A percentile compares a stretch with the other conserved stretches of the same genome.
phyloP scores from a whole-genome alignment of 2,888 invertebrate species.

The Oxytorus armatus region DNA sequence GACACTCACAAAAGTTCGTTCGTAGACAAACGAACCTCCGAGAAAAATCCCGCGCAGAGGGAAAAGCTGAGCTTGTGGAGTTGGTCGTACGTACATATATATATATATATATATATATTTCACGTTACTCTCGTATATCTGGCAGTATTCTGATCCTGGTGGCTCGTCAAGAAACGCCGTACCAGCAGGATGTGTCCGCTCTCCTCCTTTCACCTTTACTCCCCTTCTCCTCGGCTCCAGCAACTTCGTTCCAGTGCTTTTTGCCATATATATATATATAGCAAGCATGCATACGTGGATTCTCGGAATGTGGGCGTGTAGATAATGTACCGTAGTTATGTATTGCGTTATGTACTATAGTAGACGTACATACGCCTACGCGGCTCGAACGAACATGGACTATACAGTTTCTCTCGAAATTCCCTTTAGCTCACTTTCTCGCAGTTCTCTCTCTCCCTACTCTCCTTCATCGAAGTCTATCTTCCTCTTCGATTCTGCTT shows the following conservation, averaged over 20 bases:
- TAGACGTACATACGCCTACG: conserved; percentile 63
- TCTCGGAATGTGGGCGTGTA: conserved; percentile 61
- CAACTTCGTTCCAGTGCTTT: conserved; percentile 37
- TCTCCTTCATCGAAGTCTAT: conserved; percentile 63
- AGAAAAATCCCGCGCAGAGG: background rate
- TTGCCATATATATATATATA: conserved; percentile 17
- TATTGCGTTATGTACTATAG: conserved; percentile 32
- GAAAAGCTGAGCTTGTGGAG: conserved; percentile 22
- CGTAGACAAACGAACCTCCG: conserved; percentile 39
- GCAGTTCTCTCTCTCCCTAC: conserved; percentile 39
- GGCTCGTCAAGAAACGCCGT: conserved; percentile 60
- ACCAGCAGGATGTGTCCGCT: conserved; percentile 55
- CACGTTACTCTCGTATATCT: conserved; percentile 56
- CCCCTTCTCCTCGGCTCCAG: conserved; percentile 33
- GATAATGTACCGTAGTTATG: conserved; percentile 53
- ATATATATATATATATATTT: conserved; percentile 7
- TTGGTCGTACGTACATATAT: conserved; percentile 38
- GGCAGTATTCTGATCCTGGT: conserved; percentile 65
- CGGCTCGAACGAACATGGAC: conserved; percentile 6
- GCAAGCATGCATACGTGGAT: conserved; percentile 46
- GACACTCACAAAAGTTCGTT: conserved; percentile 29
- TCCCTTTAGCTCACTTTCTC: conserved; percentile 66
- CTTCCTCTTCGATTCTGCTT: conserved; percentile 62
- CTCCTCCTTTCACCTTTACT: conserved; percentile 39
- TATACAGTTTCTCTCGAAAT: conserved; percentile 59